Percentiles rank a stretch among this genome's conserved stretches.
Evolutionary conservation across 1,140 invertebrate genomes (phyloP).

Genomic region (Zeugodacus cucurbitae): DNA sequence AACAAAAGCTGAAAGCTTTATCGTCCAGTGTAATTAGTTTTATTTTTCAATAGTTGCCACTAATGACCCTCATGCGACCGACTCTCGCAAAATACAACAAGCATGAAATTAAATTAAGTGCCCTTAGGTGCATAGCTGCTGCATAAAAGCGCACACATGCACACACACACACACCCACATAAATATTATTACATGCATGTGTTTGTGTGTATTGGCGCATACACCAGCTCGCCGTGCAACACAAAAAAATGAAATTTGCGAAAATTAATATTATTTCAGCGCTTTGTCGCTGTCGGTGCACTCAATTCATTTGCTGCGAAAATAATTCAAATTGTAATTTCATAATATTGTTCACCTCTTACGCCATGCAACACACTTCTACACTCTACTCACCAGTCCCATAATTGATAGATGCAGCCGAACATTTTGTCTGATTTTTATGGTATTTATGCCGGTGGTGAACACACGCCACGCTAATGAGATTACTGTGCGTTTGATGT

Average conservation of each 20-base stretch:
- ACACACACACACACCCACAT: background rate
- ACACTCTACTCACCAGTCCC: constrained; percentile 73
- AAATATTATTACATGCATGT: background rate
- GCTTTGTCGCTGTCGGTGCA: background rate
- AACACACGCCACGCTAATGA: background rate
- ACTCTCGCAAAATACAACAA: background rate
- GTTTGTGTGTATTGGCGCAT: background rate
- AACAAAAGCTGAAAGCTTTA: no score
- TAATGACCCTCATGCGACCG: background rate
- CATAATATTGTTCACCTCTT: background rate
- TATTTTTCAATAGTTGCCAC: background rate
- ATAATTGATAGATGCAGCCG: constrained; percentile 75
- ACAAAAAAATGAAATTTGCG: background rate
- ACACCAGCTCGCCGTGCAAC: background rate
- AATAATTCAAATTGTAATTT: background rate
- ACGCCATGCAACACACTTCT: background rate
- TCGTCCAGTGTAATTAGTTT: no score
- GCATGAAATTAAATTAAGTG: background rate
- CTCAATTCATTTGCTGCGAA: background rate
- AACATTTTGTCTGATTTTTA: constrained; percentile 72
- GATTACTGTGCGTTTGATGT: constrained; percentile 29
- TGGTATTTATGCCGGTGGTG: background rate
- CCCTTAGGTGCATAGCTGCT: background rate
- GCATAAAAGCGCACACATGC: background rate
- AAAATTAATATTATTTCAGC: background rate